Conservation (phyloP, 1,140 invertebrate genomes). For the Melitaea cinxia region DNA sequence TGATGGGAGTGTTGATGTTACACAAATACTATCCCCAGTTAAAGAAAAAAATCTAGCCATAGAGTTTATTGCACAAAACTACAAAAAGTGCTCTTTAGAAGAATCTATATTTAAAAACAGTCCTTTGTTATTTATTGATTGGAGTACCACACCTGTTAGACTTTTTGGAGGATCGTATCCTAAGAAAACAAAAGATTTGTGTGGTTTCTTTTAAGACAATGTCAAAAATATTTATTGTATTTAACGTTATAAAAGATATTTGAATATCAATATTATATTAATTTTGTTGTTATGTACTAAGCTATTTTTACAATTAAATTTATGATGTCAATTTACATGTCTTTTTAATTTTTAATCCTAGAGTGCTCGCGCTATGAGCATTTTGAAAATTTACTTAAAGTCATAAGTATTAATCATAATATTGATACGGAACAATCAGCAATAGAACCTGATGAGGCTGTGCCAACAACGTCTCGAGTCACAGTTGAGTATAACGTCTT, state of each 20-base stretch:
- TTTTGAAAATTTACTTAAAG: too few species aligned
- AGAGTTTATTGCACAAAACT: conserved; percentile 65
- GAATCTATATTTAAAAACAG: conserved; percentile 50
- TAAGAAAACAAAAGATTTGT: conserved; percentile 76
- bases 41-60: conserved; percentile 59
- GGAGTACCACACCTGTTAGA: conserved; percentile 82
- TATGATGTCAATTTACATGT: too few species aligned
- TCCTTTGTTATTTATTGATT: conserved; percentile 78
- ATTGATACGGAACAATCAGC: not conserved
- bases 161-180: conserved; percentile 82
- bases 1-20: conserved; percentile 61
- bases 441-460: not conserved
- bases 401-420: not conserved
- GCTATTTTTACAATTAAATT: too few species aligned
- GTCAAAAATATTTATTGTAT: too few species aligned
- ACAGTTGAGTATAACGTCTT: too few species aligned
- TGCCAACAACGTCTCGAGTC: not conserved
- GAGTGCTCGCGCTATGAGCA: too few species aligned
- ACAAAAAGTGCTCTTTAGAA: conserved; percentile 64
- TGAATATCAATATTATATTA: too few species aligned
- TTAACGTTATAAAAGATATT: too few species aligned
- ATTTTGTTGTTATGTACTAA: too few species aligned
- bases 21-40: conserved; percentile 59
- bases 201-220: conserved; percentile 81
- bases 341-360: too few species aligned